These are phyloP conservation scores for Paguma larvata DNA, from an alignment of 2,797 vertebrate genomes.

Conservation along the genomic window DNA sequence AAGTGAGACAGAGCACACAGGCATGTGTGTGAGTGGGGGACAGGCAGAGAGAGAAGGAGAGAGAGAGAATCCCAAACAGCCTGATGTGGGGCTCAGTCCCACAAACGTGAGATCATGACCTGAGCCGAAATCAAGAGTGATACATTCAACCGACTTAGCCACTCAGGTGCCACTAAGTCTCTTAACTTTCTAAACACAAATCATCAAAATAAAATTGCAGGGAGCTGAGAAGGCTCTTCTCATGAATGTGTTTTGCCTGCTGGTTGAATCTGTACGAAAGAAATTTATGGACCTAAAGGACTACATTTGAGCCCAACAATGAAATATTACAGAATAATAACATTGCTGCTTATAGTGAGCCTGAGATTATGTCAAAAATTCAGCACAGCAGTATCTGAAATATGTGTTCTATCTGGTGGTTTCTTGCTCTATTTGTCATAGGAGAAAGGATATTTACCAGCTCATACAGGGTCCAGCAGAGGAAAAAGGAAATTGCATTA, in stretches of 20 bases:
- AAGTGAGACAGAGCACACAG: too few relatives aligned
- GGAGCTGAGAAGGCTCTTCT: not conserved
- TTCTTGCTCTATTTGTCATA: not conserved
- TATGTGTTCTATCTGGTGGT: too few relatives aligned
- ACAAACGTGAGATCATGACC: too few relatives aligned
- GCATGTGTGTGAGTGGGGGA: too few relatives aligned
- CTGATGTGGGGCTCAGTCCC: too few relatives aligned
- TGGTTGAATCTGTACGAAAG: not conserved
- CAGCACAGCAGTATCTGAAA: not conserved
- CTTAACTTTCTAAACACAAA: not conserved
- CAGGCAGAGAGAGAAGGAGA: too few relatives aligned
- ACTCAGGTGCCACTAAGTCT: too few relatives aligned
- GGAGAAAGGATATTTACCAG: not conserved
- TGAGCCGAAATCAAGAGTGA: too few relatives aligned
- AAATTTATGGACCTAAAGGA: too few relatives aligned
- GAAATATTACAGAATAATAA: not conserved
- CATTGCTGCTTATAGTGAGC: not conserved
- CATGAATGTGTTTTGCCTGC: not conserved
- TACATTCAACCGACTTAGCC: too few relatives aligned
- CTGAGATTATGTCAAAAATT: not conserved
- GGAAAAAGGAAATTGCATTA: not conserved
- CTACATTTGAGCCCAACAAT: not conserved
- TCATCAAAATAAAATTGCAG: not conserved
- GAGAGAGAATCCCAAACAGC: too few relatives aligned
- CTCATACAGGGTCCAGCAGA: not conserved